Percentiles rank a stretch among this genome's conserved stretches.
Evolutionary conservation across 1,140 invertebrate species (phyloP).

Genomic region (Monochamus saltuarius): DNA sequence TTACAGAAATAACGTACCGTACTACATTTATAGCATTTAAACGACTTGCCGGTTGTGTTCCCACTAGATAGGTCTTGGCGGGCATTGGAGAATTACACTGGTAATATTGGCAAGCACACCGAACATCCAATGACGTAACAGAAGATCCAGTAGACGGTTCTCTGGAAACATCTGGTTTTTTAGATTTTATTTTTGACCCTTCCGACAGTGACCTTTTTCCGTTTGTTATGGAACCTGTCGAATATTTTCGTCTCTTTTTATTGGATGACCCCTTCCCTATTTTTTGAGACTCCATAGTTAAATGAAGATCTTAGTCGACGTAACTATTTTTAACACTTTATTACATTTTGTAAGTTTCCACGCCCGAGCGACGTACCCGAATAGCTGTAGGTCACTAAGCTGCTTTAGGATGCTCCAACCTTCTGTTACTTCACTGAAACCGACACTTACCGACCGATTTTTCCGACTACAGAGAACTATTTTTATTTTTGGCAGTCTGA

Average conservation of each 20-base stretch:
- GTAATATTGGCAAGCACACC: slow-evolving; percentile 82
- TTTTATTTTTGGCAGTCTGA: too few species aligned
- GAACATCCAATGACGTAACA: slow-evolving; percentile 70
- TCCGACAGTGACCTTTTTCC: slow-evolving; percentile 62
- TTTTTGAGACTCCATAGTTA: slow-evolving; percentile 1
- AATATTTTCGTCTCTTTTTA: too few species aligned
- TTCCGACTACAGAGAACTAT: too few species aligned
- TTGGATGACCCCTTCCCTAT: too few species aligned
- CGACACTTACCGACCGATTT: too few species aligned
- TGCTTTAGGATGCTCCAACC: slow-evolving; percentile 24
- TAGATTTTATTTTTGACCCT: slow-evolving; percentile 57
- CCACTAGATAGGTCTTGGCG: slow-evolving; percentile 28
- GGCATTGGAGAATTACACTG: slow-evolving; percentile 75
- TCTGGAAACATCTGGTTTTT: slow-evolving; percentile 56
- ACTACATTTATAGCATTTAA: not conserved
- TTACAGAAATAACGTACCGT: too few species aligned
- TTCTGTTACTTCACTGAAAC: slow-evolving; percentile 13
- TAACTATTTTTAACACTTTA: slow-evolving; percentile 4
- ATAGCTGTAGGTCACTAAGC: slow-evolving; percentile 29
- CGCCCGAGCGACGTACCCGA: slow-evolving; percentile 19
- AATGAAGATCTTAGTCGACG: slow-evolving; percentile 18
- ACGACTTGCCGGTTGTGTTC: slow-evolving; percentile 28
- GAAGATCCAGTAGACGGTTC: slow-evolving; percentile 64
- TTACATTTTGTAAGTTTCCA: slow-evolving; percentile 8
- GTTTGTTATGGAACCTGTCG: not conserved